Conservation (phyloP, 2,113 vertebrate genomes). For the Podocnemis expansa region DNA sequence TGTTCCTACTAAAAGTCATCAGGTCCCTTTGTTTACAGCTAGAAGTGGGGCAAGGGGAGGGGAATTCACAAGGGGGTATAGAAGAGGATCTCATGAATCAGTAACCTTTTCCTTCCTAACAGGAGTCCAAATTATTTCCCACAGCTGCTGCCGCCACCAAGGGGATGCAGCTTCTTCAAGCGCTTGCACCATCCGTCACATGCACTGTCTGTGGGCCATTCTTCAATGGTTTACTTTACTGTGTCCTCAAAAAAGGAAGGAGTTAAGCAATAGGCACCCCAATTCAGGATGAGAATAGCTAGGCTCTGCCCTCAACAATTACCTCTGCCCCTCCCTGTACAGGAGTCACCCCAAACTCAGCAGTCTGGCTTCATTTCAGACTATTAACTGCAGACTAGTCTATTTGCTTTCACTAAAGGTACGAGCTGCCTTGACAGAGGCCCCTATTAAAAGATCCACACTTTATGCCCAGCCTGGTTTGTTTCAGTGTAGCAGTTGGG, state of each 20-base stretch:
- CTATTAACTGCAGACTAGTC: no score
- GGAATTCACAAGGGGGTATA: no score
- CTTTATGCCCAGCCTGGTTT: neutral
- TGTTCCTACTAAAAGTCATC: no score
- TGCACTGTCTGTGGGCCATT: neutral
- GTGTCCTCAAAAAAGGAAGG: neutral
- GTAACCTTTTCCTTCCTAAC: no score
- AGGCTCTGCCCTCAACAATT: neutral
- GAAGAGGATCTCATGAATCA: no score
- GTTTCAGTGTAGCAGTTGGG: neutral
- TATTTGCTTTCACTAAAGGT: no score
- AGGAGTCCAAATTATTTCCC: neutral
- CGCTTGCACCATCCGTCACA: neutral
- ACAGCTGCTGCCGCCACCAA: neutral
- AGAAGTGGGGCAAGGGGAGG: neutral
- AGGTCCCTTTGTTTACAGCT: neutral
- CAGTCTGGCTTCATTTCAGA: neutral
- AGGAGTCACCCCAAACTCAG: neutral
- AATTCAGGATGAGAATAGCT: neutral
- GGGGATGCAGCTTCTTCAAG: neutral
- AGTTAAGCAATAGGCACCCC: neutral
- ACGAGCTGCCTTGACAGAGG: neutral
- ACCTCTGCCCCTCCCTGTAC: fast-evolving
- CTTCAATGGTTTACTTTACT: neutral
- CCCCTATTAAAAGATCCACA: neutral